A percentile compares a stretch with the other conserved stretches of the same genome.
These are phyloP conservation scores for Cyanistes caeruleus DNA, from an alignment of 2,113 vertebrate genomes.

Conservation along the genomic window DNA sequence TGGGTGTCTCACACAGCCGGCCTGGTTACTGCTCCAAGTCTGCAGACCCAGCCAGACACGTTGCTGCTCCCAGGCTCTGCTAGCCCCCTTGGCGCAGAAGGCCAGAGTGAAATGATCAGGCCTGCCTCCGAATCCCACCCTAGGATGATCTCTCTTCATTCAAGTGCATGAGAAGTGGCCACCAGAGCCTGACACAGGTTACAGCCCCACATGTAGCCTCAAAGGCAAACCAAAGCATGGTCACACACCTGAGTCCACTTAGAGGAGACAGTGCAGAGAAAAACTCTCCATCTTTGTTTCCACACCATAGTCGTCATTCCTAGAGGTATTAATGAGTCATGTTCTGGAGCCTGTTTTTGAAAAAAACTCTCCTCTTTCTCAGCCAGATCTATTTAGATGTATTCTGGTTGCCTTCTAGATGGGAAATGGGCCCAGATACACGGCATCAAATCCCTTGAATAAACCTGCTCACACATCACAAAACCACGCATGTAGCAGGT, in stretches of 20 bases:
- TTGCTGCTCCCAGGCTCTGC: neutral
- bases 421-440: neutral
- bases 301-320: neutral
- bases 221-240: neutral
- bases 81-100: neutral
- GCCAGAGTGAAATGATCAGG: neutral
- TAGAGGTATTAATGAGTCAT: neutral
- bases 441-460: neutral
- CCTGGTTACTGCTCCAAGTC: neutral
- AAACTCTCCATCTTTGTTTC: neutral
- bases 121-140: neutral
- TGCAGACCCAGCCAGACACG: neutral
- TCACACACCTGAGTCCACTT: neutral
- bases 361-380: neutral
- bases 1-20: neutral
- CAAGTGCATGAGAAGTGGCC: neutral
- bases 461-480: neutral
- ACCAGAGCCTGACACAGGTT: neutral
- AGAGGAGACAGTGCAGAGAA: neutral
- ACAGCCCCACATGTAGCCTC: neutral
- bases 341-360: neutral
- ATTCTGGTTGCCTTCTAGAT: neutral
- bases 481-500: fast-evolving
- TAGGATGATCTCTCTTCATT: neutral
- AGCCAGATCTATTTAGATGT: neutral